Percentiles rank a stretch among this genome's conserved stretches.
Conservation (phyloP, 2,888 invertebrate genomes). For the Epinotia demarniana region DNA sequence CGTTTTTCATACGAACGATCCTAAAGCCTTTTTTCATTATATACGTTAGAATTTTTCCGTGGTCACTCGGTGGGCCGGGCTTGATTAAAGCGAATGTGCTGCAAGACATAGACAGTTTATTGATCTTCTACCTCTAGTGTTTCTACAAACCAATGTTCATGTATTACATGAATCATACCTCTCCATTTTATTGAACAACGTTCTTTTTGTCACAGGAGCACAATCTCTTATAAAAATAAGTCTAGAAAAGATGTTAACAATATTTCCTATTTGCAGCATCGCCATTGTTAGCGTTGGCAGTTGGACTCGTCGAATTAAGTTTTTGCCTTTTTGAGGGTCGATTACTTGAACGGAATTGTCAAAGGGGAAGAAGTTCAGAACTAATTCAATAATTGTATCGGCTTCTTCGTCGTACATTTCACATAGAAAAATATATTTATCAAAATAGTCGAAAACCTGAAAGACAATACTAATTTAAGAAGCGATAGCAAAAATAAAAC, state of each 20-base stretch:
- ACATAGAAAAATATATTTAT: slow-evolving; percentile 86
- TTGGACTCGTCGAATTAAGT: slow-evolving; percentile 86
- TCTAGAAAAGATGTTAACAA: slow-evolving; percentile 89
- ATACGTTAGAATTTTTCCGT: slow-evolving; percentile 90
- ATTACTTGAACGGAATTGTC: slow-evolving; percentile 93
- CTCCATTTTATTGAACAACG: slow-evolving; percentile 62
- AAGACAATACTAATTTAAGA: not conserved
- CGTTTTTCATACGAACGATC: slow-evolving; percentile 90
- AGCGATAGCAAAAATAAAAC: not conserved
- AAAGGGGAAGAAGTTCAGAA: slow-evolving; percentile 89
- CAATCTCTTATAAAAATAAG: slow-evolving; percentile 88
- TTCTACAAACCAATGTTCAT: not conserved
- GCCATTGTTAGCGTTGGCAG: slow-evolving; percentile 86
- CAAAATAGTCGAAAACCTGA: slow-evolving; percentile 80
- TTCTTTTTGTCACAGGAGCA: slow-evolving; percentile 87
- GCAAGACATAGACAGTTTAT: slow-evolving; percentile 47
- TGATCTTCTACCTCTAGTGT: not conserved
- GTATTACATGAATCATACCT: slow-evolving; percentile 6
- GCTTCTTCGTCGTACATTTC: slow-evolving; percentile 95
- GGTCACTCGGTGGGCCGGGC: slow-evolving; percentile 87
- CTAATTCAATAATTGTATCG: slow-evolving; percentile 87
- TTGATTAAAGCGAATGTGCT: slow-evolving; percentile 93
- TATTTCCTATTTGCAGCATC: slow-evolving; percentile 90
- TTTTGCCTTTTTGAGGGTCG: slow-evolving; percentile 84
- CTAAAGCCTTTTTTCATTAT: slow-evolving; percentile 87